These are phyloP conservation scores for Linnaemya tessellans DNA, from an alignment of 2,888 invertebrate genomes.

Conservation along the genomic window DNA sequence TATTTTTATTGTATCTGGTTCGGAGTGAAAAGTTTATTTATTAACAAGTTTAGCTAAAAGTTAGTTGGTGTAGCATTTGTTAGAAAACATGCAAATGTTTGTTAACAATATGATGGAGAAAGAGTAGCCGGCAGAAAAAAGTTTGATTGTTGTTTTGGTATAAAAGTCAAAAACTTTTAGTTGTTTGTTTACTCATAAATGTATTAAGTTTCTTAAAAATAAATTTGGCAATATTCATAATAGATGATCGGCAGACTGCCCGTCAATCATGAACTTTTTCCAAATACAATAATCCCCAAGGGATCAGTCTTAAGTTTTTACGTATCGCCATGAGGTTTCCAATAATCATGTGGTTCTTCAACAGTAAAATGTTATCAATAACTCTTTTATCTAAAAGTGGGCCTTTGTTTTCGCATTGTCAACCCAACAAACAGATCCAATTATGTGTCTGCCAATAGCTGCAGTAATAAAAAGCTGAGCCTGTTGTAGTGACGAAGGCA, in stretches of 20 bases:
- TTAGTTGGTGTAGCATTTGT: conserved; percentile 1
- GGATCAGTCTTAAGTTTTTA: too few relatives aligned
- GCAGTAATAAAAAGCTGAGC: too few relatives aligned
- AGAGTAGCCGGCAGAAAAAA: conserved; percentile 4
- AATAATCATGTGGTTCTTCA: too few relatives aligned
- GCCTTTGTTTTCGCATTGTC: too few relatives aligned
- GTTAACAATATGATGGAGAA: neutral
- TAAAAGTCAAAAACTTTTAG: conserved; percentile 26
- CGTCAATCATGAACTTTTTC: too few relatives aligned
- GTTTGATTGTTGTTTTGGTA: conserved; percentile 1
- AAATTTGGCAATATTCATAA: neutral
- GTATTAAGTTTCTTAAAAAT: neutral
- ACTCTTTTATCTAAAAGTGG: too few relatives aligned
- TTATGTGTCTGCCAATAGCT: too few relatives aligned
- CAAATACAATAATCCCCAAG: too few relatives aligned
- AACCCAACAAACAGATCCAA: too few relatives aligned
- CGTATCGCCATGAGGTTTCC: too few relatives aligned
- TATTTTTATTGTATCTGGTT: neutral
- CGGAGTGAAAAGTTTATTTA: conserved; percentile 13
- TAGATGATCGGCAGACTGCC: neutral
- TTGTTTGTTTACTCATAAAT: neutral
- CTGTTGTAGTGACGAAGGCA: too few relatives aligned
- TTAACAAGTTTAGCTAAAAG: conserved; percentile 3
- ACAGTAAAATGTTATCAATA: too few relatives aligned
- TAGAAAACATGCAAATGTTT: neutral